Conservation (phyloP, 2,797 vertebrate genomes). For the Acanthornis magna region DNA sequence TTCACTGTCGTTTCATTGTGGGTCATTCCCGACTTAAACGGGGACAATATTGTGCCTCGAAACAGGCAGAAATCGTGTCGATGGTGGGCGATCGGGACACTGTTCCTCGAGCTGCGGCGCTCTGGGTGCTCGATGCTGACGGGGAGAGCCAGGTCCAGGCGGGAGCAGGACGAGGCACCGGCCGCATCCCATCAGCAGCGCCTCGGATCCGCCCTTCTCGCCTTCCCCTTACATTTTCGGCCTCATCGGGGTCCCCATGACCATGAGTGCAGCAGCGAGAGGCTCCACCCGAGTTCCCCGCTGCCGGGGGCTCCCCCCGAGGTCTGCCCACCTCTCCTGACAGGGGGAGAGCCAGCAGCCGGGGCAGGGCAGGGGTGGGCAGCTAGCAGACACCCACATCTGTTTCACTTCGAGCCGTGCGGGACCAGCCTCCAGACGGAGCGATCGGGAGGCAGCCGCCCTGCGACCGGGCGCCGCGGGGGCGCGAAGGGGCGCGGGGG, state of each 20-base stretch:
- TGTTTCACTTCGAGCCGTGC: not conserved
- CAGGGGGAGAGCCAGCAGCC: not conserved
- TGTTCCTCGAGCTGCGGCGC: not conserved
- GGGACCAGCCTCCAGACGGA: not conserved
- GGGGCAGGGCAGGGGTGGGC: not conserved
- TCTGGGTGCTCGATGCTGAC: not conserved
- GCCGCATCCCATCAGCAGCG: not conserved
- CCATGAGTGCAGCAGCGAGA: not conserved
- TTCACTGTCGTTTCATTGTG: not conserved
- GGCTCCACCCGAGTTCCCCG: not conserved
- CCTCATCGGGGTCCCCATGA: not conserved
- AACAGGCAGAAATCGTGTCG: not conserved
- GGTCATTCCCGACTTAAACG: not conserved
- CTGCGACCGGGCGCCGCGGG: not conserved
- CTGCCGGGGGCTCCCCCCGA: not conserved
- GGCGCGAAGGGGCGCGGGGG: not conserved
- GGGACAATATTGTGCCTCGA: not conserved
- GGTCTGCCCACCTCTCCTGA: not conserved
- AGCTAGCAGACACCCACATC: not conserved
- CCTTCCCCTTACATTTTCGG: not conserved
- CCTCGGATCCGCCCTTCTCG: not conserved
- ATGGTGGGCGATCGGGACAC: not conserved
- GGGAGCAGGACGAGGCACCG: not conserved
- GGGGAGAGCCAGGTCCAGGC: not conserved
- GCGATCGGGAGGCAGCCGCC: not conserved